Evolutionary conservation across 2,888 invertebrate species (phyloP), one percentile per base, ranked within the genome.

Genomic region (Conomelus anceps): DNA sequence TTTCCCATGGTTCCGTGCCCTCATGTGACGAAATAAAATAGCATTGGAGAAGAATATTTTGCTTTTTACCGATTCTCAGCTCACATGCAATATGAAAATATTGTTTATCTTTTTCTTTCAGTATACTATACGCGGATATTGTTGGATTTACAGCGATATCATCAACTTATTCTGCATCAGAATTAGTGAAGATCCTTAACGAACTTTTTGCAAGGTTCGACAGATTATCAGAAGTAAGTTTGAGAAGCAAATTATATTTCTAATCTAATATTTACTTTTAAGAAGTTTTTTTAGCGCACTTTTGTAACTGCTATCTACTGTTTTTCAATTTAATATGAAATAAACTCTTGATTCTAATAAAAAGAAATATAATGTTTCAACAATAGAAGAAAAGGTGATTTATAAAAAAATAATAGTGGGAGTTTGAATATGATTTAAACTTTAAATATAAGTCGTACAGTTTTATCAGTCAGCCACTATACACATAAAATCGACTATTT

Each of bases 71-170:
- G 41, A 41, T 41, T 41, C 17, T 13, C 3, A 41, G 41, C 17
- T 17, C 11, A 17, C 34, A 34, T 34, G 34, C 17, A 34, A 17
- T 34, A 3, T 34, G 1, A 9, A 17, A 17, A 34, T 90, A 63
- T 34, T 4, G 13, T 9, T 91, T 89, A 87, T 87, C 23, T 89
- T 90, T 84, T 89, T 91, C n/a, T 93, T 94, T 91, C 94, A 98
- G 98, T 94, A 99, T 99, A 93, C 95, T 99, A 91, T 99, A 99
- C 94, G 99, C 99, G 24, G 99, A 99, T 94, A 99, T 99, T 93
- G 99, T 99, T 89, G 99, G 99, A 89, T 99, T 99, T 93, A 99
- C 99, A 6, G 98, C 98, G 89, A 98, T 98, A 92, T 98, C 98
- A 3, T 98, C 98, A 22, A 98, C 98, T 9, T 98, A 98, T 94